A percentile compares a stretch with the other conserved stretches of the same genome.
These are phyloP conservation scores for Alosa sapidissima DNA, from an alignment of 2,797 vertebrate species.

Conservation along the genomic window DNA sequence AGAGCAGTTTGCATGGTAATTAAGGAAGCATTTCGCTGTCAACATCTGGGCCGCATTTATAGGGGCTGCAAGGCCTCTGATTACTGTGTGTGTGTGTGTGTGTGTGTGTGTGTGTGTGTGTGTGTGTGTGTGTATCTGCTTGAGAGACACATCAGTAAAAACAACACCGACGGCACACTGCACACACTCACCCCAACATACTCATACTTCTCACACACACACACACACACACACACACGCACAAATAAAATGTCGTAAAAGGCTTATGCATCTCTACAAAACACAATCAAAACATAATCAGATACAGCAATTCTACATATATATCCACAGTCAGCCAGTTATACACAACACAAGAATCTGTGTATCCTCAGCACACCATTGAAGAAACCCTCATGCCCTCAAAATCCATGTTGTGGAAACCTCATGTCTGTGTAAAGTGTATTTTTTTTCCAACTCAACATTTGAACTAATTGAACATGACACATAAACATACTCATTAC, in stretches of 20 bases:
- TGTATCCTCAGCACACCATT: too few species aligned
- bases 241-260: too few species aligned
- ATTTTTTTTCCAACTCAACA: too few species aligned
- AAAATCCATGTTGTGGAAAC: too few species aligned
- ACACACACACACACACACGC: neutral
- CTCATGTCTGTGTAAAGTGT: too few species aligned
- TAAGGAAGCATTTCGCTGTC: constrained; percentile 94
- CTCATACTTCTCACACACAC: neutral
- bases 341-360: too few species aligned
- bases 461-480: too few species aligned
- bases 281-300: neutral
- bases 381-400: too few species aligned
- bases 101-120: too few species aligned
- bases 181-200: neutral
- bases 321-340: too few species aligned
- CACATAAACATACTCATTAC: neutral
- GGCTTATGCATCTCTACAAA: neutral
- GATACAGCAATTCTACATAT: neutral
- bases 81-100: constrained; percentile 17
- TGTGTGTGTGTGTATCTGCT: constrained; percentile 15
- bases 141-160: neutral
- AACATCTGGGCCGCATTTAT: constrained; percentile 83
- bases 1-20: constrained; percentile 98
- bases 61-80: constrained; percentile 50
- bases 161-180: neutral